Percentiles rank a stretch among this genome's conserved stretches.
Evolutionary conservation across 2,888 invertebrate species (phyloP).

Genomic region (Eudasyphora cyanicolor): DNA sequence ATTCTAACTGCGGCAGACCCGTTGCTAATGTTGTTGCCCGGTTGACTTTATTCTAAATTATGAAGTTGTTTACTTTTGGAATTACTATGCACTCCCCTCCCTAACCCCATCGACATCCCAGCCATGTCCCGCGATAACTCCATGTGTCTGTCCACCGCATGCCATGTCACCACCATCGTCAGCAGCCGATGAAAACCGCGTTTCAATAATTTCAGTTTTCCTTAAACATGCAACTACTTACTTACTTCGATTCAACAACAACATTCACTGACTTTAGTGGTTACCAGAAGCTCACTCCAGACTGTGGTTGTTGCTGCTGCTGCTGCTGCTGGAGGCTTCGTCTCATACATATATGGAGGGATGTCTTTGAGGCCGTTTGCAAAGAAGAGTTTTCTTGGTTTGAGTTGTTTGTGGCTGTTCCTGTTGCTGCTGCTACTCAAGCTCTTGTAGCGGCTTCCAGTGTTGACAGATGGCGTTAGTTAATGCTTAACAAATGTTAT

Average conservation of each 20-base stretch:
- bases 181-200: slow-evolving; percentile 50
- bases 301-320: slow-evolving; percentile 35
- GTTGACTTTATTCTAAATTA: slow-evolving; percentile 53
- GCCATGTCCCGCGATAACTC: background rate
- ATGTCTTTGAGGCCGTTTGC: slow-evolving; percentile 36
- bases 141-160: background rate
- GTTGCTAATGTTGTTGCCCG: slow-evolving; percentile 16
- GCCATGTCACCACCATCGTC: slow-evolving; percentile 36
- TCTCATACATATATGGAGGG: slow-evolving; percentile 24
- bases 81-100: background rate
- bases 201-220: slow-evolving; percentile 48
- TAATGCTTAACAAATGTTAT: slow-evolving; percentile 65
- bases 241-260: too few relatives aligned
- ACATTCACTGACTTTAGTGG: slow-evolving; percentile 18
- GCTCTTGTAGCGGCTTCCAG: slow-evolving; percentile 51
- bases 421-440: slow-evolving; percentile 19
- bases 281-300: background rate
- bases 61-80: slow-evolving; percentile 52
- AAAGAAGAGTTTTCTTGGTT: slow-evolving; percentile 23
- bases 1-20: slow-evolving; percentile 30
- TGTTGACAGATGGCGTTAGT: slow-evolving; percentile 65
- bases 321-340: slow-evolving; percentile 28
- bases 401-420: slow-evolving; percentile 19
- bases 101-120: background rate
- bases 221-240: slow-evolving; percentile 59